Conservation (phyloP, 2,797 vertebrate genomes). For the Smutsia gigantea region DNA sequence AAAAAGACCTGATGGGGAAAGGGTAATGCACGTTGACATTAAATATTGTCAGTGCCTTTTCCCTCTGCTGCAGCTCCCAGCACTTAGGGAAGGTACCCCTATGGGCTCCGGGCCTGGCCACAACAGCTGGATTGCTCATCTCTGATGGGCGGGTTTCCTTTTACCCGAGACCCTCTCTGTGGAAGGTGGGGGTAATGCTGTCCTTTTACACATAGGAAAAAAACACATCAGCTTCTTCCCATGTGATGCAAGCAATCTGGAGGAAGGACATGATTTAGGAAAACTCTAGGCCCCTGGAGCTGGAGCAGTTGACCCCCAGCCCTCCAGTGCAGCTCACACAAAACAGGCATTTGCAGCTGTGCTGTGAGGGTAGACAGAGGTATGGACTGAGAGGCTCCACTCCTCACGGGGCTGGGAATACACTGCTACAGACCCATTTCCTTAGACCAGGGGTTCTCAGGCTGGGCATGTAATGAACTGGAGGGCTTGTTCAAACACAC, state of each 20-base stretch:
- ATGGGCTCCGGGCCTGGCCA: background rate
- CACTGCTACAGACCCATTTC: fast-evolving
- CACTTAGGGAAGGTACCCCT: background rate
- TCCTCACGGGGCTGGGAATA: background rate
- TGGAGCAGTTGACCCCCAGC: background rate
- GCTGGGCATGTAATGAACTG: fast-evolving
- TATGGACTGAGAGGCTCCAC: fast-evolving
- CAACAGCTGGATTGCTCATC: background rate
- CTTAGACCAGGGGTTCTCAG: background rate
- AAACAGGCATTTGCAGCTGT: background rate
- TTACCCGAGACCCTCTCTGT: background rate
- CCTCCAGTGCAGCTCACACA: background rate
- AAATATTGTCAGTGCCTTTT: background rate
- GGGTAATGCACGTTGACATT: background rate
- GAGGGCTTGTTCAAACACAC: background rate
- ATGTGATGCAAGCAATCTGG: background rate
- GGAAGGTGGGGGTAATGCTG: background rate
- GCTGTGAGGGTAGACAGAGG: background rate
- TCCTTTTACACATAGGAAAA: background rate
- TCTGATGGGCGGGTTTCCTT: background rate
- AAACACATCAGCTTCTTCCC: background rate
- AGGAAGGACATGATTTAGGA: background rate
- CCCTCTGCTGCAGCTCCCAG: background rate
- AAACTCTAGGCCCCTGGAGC: background rate
- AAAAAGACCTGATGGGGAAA: background rate